A percentile compares a stretch with the other conserved stretches of the same genome.
phyloP scores from a whole-genome alignment of 2,113 vertebrate species.

The Prietella phreatophila region DNA sequence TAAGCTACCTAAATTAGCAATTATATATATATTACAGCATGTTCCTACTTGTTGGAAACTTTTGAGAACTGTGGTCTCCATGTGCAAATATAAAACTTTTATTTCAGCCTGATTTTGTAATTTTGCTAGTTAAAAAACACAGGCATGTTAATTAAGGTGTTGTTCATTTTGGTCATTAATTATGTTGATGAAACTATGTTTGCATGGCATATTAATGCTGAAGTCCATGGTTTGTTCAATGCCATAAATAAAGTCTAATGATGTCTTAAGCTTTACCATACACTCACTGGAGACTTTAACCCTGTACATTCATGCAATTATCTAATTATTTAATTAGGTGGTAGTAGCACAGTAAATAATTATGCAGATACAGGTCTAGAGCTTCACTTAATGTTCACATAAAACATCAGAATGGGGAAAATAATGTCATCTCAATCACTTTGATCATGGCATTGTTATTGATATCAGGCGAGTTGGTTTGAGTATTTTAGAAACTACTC shows the following conservation, averaged over 20 bases:
- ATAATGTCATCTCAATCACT: not conserved
- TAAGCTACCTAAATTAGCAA: not conserved
- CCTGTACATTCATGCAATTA: not conserved
- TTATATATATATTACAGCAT: not conserved
- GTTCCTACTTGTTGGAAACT: not conserved
- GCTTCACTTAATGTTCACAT: not conserved
- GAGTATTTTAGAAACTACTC: not conserved
- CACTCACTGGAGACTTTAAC: not conserved
- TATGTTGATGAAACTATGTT: not conserved
- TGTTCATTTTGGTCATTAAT: not conserved
- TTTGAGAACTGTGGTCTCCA: not conserved
- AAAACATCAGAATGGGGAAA: not conserved
- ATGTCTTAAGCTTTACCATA: not conserved
- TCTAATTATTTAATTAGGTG: not conserved
- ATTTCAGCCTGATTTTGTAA: not conserved
- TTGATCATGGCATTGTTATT: not conserved
- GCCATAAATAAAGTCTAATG: not conserved
- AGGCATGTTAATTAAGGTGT: not conserved
- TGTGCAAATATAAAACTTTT: not conserved
- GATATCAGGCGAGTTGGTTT: not conserved
- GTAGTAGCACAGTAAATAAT: not conserved
- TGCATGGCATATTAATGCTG: not conserved
- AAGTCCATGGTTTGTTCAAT: not conserved
- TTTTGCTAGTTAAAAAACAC: not conserved
- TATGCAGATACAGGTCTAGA: not conserved